Conservation (phyloP, 2,888 invertebrate species). For the Eustalomyia histrio region DNA sequence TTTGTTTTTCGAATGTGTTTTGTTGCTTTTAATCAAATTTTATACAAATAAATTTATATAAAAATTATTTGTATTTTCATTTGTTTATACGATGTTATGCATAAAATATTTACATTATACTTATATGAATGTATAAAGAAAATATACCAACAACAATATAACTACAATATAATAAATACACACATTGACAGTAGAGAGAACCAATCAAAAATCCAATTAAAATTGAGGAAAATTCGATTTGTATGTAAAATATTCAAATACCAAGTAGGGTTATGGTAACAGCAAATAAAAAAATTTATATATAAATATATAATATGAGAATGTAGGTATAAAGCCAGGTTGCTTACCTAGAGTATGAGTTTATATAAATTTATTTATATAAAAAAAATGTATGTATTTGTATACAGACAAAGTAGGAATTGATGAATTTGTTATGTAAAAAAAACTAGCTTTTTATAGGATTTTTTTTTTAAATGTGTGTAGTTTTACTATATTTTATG, state of each 20-base stretch:
- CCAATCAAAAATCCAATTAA: conserved; percentile 79
- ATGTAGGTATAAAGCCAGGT: not conserved
- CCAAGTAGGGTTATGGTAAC: conserved; percentile 49
- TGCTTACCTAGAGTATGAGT: not conserved
- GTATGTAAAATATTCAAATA: conserved; percentile 76
- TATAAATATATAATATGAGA: too few species aligned
- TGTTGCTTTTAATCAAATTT: not conserved
- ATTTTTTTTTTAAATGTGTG: conserved; percentile 43
- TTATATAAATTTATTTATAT: not conserved
- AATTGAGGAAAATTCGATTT: conserved; percentile 79
- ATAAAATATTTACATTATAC: conserved; percentile 52
- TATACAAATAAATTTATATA: conserved; percentile 20
- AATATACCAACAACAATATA: conserved; percentile 30
- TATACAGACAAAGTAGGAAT: conserved; percentile 37
- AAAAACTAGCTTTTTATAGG: conserved; percentile 24
- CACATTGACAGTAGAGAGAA: conserved; percentile 68
- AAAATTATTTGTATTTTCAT: conserved; percentile 40
- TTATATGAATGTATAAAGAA: not conserved
- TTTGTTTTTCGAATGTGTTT: not conserved
- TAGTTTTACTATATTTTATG: conserved; percentile 50
- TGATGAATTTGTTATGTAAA: conserved; percentile 61
- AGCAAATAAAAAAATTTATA: not conserved
- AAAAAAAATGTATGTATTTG: not conserved
- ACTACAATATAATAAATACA: conserved; percentile 65
- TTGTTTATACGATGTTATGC: conserved; percentile 51